Conservation (phyloP, 2,797 vertebrate species). For the Otus scops region DNA sequence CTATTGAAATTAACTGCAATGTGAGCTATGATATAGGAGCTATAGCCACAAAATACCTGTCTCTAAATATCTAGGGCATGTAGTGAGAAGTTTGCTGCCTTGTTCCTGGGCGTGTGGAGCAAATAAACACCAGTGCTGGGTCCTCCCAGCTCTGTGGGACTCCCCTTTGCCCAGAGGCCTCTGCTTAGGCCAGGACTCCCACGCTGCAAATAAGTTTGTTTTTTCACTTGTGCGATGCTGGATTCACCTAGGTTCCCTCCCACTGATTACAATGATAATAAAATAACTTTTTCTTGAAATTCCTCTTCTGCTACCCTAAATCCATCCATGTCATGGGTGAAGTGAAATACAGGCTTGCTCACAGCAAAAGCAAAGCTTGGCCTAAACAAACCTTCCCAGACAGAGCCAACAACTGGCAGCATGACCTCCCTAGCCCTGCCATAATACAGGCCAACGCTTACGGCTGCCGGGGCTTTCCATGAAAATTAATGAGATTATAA, state of each 20-base stretch:
- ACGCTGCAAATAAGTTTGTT: neutral
- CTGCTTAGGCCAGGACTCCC: neutral
- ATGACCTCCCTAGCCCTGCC: neutral
- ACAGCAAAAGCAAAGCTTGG: neutral
- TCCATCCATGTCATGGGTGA: neutral
- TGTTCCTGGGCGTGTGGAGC: neutral
- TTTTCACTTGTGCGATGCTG: neutral
- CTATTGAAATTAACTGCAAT: neutral
- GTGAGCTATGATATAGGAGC: neutral
- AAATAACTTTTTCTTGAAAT: neutral
- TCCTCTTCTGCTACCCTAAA: neutral
- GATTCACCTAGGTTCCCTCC: neutral
- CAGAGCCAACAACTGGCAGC: neutral
- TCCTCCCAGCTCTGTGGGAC: rapidly evolving
- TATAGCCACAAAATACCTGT: neutral
- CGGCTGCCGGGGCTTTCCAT: neutral
- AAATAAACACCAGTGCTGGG: neutral
- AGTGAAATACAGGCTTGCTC: neutral
- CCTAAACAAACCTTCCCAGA: neutral
- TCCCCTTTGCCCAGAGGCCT: neutral
- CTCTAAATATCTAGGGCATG: neutral
- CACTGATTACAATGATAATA: neutral
- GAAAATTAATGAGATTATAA: slow-evolving; percentile 55
- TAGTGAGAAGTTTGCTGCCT: neutral
- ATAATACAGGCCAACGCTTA: neutral